Evolutionary conservation across 2,797 vertebrate genomes (phyloP), one percentile per base, ranked within the genome.

Genomic region (Danio kyathit): DNA sequence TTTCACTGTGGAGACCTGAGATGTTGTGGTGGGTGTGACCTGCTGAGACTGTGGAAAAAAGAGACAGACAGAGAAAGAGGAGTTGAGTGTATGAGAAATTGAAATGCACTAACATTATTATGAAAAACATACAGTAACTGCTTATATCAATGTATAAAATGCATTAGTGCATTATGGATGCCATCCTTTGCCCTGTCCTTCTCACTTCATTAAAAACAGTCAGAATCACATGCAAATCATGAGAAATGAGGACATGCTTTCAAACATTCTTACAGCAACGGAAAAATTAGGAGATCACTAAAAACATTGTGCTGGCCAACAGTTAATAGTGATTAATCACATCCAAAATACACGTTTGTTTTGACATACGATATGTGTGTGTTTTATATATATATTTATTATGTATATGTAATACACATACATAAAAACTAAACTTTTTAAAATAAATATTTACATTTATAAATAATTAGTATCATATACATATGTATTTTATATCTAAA

Each of bases 41-140:
- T 90, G 89, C 86, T 94, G 91, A 83, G 94, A 94, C 94, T 94
- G 81, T 21, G 84, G 60, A 44, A 11, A 82, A 72, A 52, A 61
- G 43, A 71, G 19, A 49, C 13, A 74, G 41, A 76, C 6, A 64
- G 41, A 80, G 29, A 86, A 11, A 79, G 44, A 77, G 13, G 56
- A 12, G 83, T 6, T 76, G 13, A 64, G 69, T 21, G 17, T 17
- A 19, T 75, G 17, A 49, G 10, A 76, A 7, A 71, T 5, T 40
- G 13, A 56, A 49, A 69, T 48, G 10, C 19, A 74, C 29, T 29
- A 19, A 63, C 78, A 52, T 6, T 59, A 61, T 63, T 48, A 80
- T 12, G 4, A 21, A 82, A 64, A 46, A 67, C 74, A 77, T 29
- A 29, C 29, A 29, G 29, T 11, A 1, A n/a, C 63, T 65, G 51